Evolutionary conservation across 2,113 vertebrate genomes (phyloP).

Genomic region (Sinocyclocheilus anophthalmus): DNA sequence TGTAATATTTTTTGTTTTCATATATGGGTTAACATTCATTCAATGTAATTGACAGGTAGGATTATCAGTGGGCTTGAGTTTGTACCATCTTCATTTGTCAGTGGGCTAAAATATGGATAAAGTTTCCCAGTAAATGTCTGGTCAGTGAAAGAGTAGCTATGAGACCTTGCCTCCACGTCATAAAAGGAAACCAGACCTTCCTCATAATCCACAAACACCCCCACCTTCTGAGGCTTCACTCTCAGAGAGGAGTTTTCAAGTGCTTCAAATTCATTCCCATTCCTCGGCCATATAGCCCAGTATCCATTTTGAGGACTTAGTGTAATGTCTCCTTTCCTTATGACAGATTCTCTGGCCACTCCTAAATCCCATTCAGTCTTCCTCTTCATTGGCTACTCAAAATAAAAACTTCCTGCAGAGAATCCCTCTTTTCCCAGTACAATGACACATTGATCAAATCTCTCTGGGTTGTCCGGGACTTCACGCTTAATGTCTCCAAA

Average conservation of each 20-base stretch:
- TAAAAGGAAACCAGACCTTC: background rate
- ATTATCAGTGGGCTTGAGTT: background rate
- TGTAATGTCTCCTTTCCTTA: background rate
- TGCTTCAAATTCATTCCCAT: background rate
- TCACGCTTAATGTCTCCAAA: background rate
- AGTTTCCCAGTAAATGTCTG: constrained; percentile 1
- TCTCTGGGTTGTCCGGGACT: background rate
- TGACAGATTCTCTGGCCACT: background rate
- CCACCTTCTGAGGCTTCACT: background rate
- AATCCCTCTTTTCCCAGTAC: background rate
- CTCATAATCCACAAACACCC: background rate
- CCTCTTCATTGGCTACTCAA: background rate
- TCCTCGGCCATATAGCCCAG: background rate
- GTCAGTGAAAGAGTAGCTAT: background rate
- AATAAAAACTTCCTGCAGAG: background rate
- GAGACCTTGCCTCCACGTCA: background rate
- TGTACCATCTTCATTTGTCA: background rate
- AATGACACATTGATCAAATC: background rate
- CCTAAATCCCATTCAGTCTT: background rate
- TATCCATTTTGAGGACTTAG: background rate
- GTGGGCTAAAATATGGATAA: background rate
- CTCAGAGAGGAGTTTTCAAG: background rate
- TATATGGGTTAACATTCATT: background rate
- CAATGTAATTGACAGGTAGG: background rate
- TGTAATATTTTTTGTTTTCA: no score